Base-by-base conservation (phyloP, 2,888 invertebrate genomes). In the Pristionchus exspectatus region DNA sequence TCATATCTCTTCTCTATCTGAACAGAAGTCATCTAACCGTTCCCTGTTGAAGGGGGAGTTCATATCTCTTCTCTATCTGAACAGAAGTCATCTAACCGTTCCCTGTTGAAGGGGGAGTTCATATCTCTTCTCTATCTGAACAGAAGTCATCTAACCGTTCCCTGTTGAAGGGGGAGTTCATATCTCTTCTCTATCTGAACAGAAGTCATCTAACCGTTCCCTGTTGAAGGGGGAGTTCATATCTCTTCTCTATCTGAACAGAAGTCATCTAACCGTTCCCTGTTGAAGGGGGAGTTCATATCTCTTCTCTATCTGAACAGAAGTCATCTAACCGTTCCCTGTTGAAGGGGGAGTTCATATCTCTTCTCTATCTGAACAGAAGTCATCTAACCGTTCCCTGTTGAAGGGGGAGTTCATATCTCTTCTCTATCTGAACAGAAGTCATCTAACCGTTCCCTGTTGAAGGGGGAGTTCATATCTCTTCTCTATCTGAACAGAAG, bases 31-130 rank as follows among this genome's bases (percentile, higher is more conserved):
- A 44, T 44, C 44, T 77, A 24, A 44, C 38, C 2, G 77, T 77
- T 77, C 77, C 77, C 44, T 77, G n/a, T n/a, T n/a, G n/a, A n/a
- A n/a, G n/a, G n/a, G n/a, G n/a, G n/a, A n/a, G n/a, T n/a, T n/a
- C n/a, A n/a, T n/a, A 50, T 77, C 77, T 77, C 77, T 77, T 18
- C 44, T 77, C 38, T 77, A 77, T 77, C 77, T 77, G 7, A 77
- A 44, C 24, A 44, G 21, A 10, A 44, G 24, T 44, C 77, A 44
- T 44, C 44, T 77, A 24, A 44, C 38, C 2, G 77, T 77, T 77
- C 77, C 77, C 44, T 77, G n/a, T n/a, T n/a, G n/a, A n/a, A n/a
- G n/a, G n/a, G n/a, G n/a, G n/a, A n/a, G n/a, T n/a, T n/a, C n/a
- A n/a, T n/a, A 50, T 77, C 77, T 77, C 77, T 77, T 18, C 44